phyloP scores from a whole-genome alignment of 2,888 invertebrate species.

The Alcis repandata region DNA sequence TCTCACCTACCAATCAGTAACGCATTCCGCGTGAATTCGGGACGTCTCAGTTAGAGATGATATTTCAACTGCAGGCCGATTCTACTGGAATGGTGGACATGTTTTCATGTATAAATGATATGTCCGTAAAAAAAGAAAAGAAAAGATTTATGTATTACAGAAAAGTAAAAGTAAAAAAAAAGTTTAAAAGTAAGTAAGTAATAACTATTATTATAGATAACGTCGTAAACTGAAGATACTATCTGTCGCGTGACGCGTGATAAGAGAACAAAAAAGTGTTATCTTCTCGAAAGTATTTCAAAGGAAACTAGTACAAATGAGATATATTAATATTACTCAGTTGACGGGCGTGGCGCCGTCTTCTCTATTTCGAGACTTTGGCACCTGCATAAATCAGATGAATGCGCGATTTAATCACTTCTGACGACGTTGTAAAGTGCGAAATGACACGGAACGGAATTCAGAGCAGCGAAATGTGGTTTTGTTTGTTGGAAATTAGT shows the following conservation, averaged over 20 bases:
- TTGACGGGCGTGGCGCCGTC: conserved; percentile 28
- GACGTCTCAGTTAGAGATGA: conserved; percentile 28
- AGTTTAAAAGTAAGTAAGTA: too few relatives aligned
- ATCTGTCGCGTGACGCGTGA: neutral
- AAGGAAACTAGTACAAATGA: conserved; percentile 11
- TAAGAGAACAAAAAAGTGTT: neutral
- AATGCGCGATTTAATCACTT: conserved; percentile 43
- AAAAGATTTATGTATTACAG: too few relatives aligned
- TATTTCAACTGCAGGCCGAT: conserved; percentile 16
- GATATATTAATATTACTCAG: conserved; percentile 8
- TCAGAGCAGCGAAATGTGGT: conserved; percentile 1
- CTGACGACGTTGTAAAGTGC: conserved; percentile 28
- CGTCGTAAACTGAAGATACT: too few relatives aligned
- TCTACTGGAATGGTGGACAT: neutral
- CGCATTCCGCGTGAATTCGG: conserved; percentile 21
- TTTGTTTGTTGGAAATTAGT: neutral
- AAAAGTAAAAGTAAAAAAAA: too few relatives aligned
- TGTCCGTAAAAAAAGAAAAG: neutral
- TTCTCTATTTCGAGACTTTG: conserved; percentile 33
- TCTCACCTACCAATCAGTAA: conserved; percentile 18
- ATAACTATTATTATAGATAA: too few relatives aligned
- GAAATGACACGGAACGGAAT: conserved; percentile 23
- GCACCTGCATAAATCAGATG: conserved; percentile 35
- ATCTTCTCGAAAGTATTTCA: neutral
- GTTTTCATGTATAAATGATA: neutral